phyloP scores from a whole-genome alignment of 1,140 invertebrate species.

The Hermetia illucens region DNA sequence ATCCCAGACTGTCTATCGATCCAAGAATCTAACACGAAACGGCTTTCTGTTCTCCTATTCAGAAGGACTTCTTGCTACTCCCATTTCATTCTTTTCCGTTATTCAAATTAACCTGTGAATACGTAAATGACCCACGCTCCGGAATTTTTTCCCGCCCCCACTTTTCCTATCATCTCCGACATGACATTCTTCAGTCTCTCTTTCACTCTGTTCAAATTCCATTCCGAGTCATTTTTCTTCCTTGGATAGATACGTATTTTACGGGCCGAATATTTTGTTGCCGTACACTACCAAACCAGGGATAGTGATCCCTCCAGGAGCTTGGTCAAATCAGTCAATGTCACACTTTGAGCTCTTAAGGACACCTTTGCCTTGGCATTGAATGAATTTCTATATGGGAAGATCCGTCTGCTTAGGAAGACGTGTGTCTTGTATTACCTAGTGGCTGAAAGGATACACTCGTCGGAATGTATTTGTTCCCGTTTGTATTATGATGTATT shows the following conservation, averaged over 20 bases:
- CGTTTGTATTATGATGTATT: no score
- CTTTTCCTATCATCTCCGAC: no score
- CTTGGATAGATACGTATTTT: not conserved
- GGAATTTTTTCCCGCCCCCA: not conserved
- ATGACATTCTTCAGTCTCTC: no score
- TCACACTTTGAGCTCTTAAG: not conserved
- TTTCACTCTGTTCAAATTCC: not conserved
- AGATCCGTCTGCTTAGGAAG: not conserved
- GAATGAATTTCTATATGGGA: not conserved
- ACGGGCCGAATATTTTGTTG: no score
- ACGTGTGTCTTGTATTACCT: not conserved
- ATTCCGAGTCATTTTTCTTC: not conserved
- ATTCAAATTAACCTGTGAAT: constrained; percentile 1
- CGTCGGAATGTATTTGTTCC: no score
- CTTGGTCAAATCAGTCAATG: not conserved
- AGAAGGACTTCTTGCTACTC: no score
- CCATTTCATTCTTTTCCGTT: no score
- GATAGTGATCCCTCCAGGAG: no score
- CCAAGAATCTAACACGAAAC: no score
- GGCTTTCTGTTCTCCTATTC: no score
- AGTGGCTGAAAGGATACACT: not conserved
- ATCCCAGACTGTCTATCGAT: no score
- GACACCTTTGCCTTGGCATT: not conserved
- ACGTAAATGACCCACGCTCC: not conserved
- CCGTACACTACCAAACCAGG: no score